phyloP scores from a whole-genome alignment of 2,113 vertebrate species.

The Pantherophis guttatus region DNA sequence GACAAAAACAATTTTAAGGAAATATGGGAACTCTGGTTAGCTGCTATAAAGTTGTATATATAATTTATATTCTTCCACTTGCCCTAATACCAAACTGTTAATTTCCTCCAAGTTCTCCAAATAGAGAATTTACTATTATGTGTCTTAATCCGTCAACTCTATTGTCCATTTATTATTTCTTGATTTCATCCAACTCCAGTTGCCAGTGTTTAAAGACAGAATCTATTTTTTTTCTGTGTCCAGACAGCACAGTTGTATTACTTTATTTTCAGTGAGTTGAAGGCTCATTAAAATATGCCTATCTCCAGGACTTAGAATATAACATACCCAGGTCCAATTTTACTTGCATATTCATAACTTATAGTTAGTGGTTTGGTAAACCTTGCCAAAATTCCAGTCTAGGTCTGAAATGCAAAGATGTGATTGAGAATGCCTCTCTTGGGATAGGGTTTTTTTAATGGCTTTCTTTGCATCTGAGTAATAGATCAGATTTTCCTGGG shows the following conservation, averaged over 20 bases:
- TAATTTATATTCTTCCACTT: slow-evolving; percentile 5
- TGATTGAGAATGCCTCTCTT: neutral
- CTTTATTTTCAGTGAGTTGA: slow-evolving; percentile 8
- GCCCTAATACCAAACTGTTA: neutral
- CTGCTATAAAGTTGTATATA: neutral
- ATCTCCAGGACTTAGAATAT: neutral
- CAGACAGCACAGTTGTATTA: neutral
- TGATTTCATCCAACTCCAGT: neutral
- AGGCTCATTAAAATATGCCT: neutral
- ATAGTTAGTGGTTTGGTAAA: no score
- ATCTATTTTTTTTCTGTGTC: neutral
- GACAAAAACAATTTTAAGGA: neutral
- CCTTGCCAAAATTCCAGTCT: neutral
- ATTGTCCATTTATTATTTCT: slow-evolving; percentile 9
- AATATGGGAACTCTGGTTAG: neutral
- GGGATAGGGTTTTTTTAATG: neutral
- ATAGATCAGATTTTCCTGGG: neutral
- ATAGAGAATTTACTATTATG: neutral
- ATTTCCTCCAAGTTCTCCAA: neutral
- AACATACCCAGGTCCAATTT: neutral
- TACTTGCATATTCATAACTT: neutral
- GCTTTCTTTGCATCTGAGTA: neutral
- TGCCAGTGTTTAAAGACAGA: neutral
- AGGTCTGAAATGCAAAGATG: neutral
- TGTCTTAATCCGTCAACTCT: neutral